Evolutionary conservation across 2,888 invertebrate species (phyloP).

Genomic region (Hirtodrosophila trivittata): DNA sequence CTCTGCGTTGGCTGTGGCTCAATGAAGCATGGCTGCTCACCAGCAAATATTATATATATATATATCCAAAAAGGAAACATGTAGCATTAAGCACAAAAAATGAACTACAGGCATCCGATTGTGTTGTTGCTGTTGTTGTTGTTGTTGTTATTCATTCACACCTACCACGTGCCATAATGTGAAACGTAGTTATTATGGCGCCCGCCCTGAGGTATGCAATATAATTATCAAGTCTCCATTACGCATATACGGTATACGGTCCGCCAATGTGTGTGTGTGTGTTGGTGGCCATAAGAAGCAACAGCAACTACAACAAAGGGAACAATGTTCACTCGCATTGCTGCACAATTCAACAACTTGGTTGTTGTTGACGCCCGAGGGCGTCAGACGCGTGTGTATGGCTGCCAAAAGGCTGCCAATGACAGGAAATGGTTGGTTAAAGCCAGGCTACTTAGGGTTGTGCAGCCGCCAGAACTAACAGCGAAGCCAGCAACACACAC

Average conservation of each 20-base stretch:
- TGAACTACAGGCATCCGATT: constrained; percentile 5
- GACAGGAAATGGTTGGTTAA: constrained; percentile 50
- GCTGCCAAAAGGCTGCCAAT: constrained; percentile 53
- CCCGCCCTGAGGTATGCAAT: constrained; percentile 37
- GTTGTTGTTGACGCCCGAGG: constrained; percentile 32
- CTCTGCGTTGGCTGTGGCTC: constrained; percentile 13
- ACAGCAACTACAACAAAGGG: constrained; percentile 6
- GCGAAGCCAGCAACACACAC: constrained; percentile 9
- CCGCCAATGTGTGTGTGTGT: background rate
- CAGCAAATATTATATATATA: no score
- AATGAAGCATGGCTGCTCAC: constrained; percentile 11
- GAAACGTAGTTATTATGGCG: constrained; percentile 24
- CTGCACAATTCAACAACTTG: constrained; percentile 34
- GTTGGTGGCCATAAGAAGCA: constrained; percentile 7
- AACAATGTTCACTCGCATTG: constrained; percentile 16
- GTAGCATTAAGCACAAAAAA: constrained; percentile 28
- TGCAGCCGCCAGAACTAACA: constrained; percentile 43
- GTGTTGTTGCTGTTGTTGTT: constrained; percentile 4
- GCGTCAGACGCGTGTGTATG: constrained; percentile 26
- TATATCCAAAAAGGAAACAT: constrained; percentile 5
- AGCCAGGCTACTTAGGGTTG: constrained; percentile 42
- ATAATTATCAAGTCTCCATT: constrained; percentile 44
- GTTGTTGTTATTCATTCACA: constrained; percentile 10
- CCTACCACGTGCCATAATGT: constrained; percentile 25
- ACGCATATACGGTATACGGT: constrained; percentile 23